Evolutionary conservation across 1,140 invertebrate genomes (phyloP).

Genomic region (Rhyzopertha dominica): DNA sequence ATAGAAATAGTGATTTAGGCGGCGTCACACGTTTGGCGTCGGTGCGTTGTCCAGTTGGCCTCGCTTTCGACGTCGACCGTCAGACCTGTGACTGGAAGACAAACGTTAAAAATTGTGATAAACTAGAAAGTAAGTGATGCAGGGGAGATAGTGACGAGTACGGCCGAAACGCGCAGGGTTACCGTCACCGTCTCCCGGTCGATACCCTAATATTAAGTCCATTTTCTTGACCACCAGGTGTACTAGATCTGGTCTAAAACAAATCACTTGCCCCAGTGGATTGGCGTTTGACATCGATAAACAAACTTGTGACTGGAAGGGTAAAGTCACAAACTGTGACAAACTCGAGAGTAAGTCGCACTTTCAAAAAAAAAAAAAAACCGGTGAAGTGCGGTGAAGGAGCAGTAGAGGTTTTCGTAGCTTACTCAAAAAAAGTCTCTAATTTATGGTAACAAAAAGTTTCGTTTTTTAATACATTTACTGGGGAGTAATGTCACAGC

Average conservation of each 20-base stretch:
- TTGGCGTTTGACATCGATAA: slow-evolving; percentile 94
- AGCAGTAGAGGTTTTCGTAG: too few species aligned
- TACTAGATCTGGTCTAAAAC: slow-evolving; percentile 87
- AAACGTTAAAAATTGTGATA: slow-evolving; percentile 91
- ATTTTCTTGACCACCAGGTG: slow-evolving; percentile 59
- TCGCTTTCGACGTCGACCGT: slow-evolving; percentile 90
- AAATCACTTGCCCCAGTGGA: slow-evolving; percentile 90
- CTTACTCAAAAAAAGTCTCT: too few species aligned
- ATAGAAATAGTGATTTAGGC: slow-evolving; percentile 79
- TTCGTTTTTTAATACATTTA: too few species aligned
- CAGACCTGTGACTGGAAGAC: slow-evolving; percentile 96
- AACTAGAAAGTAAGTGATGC: slow-evolving; percentile 81
- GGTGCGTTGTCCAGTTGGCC: slow-evolving; percentile 80
- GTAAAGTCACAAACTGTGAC: slow-evolving; percentile 93
- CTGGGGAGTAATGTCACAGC: too few species aligned
- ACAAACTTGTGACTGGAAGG: slow-evolving; percentile 96
- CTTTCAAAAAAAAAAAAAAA: slow-evolving; percentile 20
- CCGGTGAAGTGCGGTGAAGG: slow-evolving; percentile 31
- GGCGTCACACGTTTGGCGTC: slow-evolving; percentile 78
- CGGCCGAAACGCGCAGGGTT: slow-evolving; percentile 11
- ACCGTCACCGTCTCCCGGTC: slow-evolving; percentile 42
- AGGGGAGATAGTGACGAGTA: slow-evolving; percentile 40
- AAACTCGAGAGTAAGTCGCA: slow-evolving; percentile 88
- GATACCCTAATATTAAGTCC: slow-evolving; percentile 30
- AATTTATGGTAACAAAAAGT: too few species aligned